A percentile compares a stretch with the other conserved stretches of the same genome.
These are phyloP conservation scores for Odontomyia ornata DNA, from an alignment of 2,888 invertebrate genomes.

Conservation along the genomic window DNA sequence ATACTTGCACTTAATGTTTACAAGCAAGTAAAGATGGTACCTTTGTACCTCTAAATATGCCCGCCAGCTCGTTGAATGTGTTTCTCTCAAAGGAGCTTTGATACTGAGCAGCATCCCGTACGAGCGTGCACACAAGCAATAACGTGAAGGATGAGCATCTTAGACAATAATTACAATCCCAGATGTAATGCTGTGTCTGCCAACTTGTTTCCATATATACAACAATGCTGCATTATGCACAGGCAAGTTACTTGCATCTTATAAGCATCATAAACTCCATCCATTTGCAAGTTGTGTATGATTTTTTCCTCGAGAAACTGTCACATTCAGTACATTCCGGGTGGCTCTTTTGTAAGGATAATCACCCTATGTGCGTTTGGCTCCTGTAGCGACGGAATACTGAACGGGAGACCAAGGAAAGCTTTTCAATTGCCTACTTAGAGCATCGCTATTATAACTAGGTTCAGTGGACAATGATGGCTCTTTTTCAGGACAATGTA, in stretches of 20 bases:
- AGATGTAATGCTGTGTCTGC: background rate
- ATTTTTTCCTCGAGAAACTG: background rate
- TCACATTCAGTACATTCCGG: background rate
- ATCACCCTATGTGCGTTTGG: background rate
- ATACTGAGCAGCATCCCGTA: background rate
- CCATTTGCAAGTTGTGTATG: background rate
- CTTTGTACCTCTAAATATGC: conserved; percentile 22
- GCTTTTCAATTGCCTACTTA: background rate
- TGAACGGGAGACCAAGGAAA: background rate
- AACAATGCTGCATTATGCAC: conserved; percentile 21
- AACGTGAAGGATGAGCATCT: background rate
- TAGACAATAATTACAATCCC: background rate
- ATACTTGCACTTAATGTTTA: conserved; percentile 10
- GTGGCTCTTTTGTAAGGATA: background rate
- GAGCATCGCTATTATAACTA: background rate
- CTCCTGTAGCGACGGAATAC: background rate
- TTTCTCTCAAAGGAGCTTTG: conserved; percentile 31
- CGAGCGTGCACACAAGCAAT: background rate
- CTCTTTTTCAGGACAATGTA: background rate
- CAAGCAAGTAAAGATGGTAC: background rate
- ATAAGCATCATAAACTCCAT: conserved; percentile 2
- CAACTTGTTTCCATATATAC: background rate
- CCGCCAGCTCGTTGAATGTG: background rate
- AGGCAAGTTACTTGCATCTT: background rate
- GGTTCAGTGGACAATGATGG: background rate